Percentiles rank a stretch among this genome's conserved stretches.
Conservation (phyloP, 2,797 vertebrate species). For the Prunella strophiata region DNA sequence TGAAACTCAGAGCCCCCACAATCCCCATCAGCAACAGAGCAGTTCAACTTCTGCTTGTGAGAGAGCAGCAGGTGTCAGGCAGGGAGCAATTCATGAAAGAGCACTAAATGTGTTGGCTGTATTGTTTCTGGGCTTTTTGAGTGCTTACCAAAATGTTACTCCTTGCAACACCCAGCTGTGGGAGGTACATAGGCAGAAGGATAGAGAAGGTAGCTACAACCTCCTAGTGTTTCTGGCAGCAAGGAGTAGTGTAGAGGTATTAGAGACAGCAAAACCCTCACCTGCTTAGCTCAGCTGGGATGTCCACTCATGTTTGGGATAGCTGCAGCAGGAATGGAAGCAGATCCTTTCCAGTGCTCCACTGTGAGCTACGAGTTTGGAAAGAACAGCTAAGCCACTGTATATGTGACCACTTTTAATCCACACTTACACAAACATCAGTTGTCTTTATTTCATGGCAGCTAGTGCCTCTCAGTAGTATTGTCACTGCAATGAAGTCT, state of each 20-base stretch:
- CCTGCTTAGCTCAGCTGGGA: neutral
- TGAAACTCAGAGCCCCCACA: neutral
- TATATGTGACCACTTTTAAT: neutral
- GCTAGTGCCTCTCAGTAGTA: neutral
- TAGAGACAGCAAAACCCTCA: neutral
- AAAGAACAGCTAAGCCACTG: neutral
- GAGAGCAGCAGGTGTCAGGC: neutral
- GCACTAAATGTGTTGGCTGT: neutral
- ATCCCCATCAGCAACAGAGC: accelerated
- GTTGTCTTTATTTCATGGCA: neutral
- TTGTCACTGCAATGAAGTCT: neutral
- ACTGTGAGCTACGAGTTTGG: accelerated
- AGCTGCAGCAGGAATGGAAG: neutral
- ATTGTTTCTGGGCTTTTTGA: neutral
- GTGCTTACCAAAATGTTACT: neutral
- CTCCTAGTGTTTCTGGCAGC: neutral
- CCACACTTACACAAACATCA: neutral
- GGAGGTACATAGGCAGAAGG: neutral
- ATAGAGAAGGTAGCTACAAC: neutral
- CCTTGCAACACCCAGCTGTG: neutral
- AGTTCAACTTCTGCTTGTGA: neutral
- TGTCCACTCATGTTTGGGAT: neutral
- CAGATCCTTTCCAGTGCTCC: neutral
- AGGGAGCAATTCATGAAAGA: accelerated
- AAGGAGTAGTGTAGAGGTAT: neutral